These are phyloP conservation scores for Microctenopoma steveboyesi DNA, from an alignment of 2,797 vertebrate species.

Conservation along the genomic window DNA sequence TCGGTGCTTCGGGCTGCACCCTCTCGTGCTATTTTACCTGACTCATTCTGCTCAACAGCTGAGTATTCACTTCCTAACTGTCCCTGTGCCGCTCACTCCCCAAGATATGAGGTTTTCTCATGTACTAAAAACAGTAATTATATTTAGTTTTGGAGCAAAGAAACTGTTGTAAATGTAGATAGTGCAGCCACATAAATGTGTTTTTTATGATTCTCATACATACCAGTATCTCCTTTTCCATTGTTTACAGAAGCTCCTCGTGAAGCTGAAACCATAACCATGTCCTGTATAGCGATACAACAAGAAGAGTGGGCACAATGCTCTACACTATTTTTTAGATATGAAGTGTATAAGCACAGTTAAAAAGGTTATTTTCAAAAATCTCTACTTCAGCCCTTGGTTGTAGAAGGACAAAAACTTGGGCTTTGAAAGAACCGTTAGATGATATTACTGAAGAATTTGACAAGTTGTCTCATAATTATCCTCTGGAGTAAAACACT, in stretches of 20 bases:
- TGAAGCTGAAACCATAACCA: constrained; percentile 15
- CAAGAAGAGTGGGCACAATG: constrained; percentile 8
- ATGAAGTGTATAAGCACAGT: constrained; percentile 58
- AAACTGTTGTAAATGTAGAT: constrained; percentile 41
- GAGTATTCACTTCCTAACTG: constrained; percentile 11
- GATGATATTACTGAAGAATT: constrained; percentile 14
- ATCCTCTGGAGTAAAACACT: too few species aligned
- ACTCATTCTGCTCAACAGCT: constrained; percentile 20
- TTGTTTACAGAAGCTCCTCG: constrained; percentile 48
- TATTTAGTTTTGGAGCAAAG: constrained; percentile 43
- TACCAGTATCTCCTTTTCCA: constrained; percentile 18
- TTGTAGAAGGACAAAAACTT: constrained; percentile 11
- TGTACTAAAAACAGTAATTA: background rate
- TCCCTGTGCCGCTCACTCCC: constrained; percentile 2
- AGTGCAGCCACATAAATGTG: constrained; percentile 2
- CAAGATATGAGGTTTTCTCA: constrained; percentile 26
- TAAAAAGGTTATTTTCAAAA: constrained; percentile 21
- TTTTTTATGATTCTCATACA: constrained; percentile 34
- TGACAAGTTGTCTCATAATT: constrained; percentile 25
- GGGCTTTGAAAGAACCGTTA: background rate
- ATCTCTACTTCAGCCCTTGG: constrained; percentile 20
- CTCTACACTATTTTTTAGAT: constrained; percentile 55
- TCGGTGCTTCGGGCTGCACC: constrained; percentile 15
- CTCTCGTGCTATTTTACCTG: constrained; percentile 7
- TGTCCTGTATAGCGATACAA: constrained; percentile 24